These are phyloP conservation scores for Platichthys stellatus DNA, from an alignment of 2,113 vertebrate species.

Conservation along the genomic window DNA sequence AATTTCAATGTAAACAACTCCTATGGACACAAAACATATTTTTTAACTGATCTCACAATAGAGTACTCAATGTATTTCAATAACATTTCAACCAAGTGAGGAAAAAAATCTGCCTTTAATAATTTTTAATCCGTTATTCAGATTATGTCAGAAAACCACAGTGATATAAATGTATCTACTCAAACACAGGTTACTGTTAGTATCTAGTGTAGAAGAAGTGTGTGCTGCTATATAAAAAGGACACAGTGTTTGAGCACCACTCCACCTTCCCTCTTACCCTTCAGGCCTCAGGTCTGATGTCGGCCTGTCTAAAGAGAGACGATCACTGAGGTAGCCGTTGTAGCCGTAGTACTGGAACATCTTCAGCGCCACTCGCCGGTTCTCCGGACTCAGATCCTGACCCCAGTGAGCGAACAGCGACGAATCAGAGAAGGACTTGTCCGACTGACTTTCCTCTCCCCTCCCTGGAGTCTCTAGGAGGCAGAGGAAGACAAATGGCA, in stretches of 20 bases:
- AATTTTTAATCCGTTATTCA: too few species aligned
- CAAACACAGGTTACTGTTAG: not conserved
- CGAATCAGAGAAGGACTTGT: conserved; percentile 90
- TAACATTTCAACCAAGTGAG: too few species aligned
- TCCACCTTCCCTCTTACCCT: conserved; percentile 83
- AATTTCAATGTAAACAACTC: too few species aligned
- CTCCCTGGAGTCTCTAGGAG: conserved; percentile 88
- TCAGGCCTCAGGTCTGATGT: conserved; percentile 93
- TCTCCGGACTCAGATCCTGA: conserved; percentile 91
- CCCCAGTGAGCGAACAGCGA: conserved; percentile 97
- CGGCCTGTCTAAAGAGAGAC: conserved; percentile 89
- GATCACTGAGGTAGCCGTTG: conserved; percentile 97
- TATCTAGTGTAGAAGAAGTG: not conserved
- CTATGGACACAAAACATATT: too few species aligned
- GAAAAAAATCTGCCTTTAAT: too few species aligned
- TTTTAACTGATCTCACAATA: too few species aligned
- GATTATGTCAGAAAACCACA: too few species aligned
- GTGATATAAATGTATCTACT: too few species aligned
- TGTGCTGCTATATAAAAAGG: not conserved
- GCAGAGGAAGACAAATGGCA: conserved; percentile 60
- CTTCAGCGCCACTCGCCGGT: conserved; percentile 89
- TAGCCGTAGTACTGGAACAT: conserved; percentile 99
- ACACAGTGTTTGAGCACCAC: conserved; percentile 20
- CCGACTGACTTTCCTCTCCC: conserved; percentile 82
- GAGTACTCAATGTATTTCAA: too few species aligned